Evolutionary conservation across 2,113 vertebrate species (phyloP).

Genomic region (Odontophorus gujanensis): DNA sequence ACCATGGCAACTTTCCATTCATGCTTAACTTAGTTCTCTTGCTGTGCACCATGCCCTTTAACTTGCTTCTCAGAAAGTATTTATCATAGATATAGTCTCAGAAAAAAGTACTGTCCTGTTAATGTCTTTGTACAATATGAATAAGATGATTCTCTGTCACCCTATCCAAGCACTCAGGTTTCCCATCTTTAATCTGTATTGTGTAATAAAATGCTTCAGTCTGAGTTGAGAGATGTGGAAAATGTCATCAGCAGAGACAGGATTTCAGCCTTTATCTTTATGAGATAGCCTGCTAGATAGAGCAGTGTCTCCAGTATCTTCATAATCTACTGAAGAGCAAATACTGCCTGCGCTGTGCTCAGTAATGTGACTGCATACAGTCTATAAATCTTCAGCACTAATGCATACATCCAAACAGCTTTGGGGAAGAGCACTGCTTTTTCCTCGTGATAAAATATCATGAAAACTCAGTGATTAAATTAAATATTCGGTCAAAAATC

Average conservation of each 20-base stretch:
- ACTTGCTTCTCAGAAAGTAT: neutral
- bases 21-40: neutral
- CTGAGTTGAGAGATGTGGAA: neutral
- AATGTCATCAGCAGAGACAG: neutral
- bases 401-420: neutral
- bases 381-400: neutral
- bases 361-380: neutral
- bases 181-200: neutral
- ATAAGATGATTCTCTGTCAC: neutral
- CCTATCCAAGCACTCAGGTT: neutral
- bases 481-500: neutral
- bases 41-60: neutral
- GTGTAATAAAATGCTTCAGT: neutral
- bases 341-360: neutral
- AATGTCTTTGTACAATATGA: neutral
- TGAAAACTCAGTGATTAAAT: neutral
- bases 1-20: neutral
- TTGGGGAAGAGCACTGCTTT: neutral
- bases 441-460: neutral
- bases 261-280: neutral
- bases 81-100: neutral
- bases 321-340: neutral
- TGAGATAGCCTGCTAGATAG: neutral
- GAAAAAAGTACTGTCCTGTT: neutral
- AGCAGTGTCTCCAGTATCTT: neutral